phyloP scores from a whole-genome alignment of 1,140 invertebrate species.

The Radopholus similis region DNA sequence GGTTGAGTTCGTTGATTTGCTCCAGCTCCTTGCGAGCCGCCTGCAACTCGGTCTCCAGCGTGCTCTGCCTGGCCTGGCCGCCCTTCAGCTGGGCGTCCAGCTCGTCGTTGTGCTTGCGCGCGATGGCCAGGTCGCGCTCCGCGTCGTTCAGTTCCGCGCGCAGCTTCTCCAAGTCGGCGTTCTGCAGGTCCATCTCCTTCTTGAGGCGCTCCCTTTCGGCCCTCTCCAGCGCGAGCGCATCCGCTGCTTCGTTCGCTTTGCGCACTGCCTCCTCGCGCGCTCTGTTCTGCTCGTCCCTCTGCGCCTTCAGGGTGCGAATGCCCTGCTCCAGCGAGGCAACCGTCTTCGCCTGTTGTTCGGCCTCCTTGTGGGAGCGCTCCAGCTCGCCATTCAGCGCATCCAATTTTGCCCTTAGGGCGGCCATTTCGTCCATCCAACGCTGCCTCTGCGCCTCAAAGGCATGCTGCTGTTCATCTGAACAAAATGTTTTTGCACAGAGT shows the following conservation, averaged over 20 bases:
- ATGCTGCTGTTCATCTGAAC: slow-evolving; percentile 49
- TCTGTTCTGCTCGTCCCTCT: slow-evolving; percentile 55
- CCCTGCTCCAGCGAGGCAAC: slow-evolving; percentile 46
- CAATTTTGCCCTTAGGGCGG: slow-evolving; percentile 34
- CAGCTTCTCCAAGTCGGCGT: slow-evolving; percentile 56
- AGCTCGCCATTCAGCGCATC: slow-evolving; percentile 44
- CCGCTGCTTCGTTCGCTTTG: slow-evolving; percentile 47
- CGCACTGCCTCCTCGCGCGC: slow-evolving; percentile 51
- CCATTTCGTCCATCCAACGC: slow-evolving; percentile 39
- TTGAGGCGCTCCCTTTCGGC: slow-evolving; percentile 31
- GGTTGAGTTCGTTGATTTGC: slow-evolving; percentile 53
- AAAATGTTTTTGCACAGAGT: slow-evolving; percentile 3
- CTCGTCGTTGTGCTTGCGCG: slow-evolving; percentile 57
- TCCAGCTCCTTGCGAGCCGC: slow-evolving; percentile 49
- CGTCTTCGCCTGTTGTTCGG: slow-evolving; percentile 44
- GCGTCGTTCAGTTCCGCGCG: slow-evolving; percentile 47
- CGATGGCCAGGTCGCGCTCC: slow-evolving; percentile 50
- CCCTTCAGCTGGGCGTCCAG: slow-evolving; percentile 57
- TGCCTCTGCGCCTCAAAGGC: slow-evolving; percentile 42
- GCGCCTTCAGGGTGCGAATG: slow-evolving; percentile 52
- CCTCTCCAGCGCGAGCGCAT: slow-evolving; percentile 45
- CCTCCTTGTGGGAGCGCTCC: slow-evolving; percentile 36
- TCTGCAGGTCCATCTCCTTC: slow-evolving; percentile 25
- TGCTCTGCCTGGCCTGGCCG: slow-evolving; percentile 45
- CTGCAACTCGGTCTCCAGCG: slow-evolving; percentile 52